Evolutionary conservation across 2,113 vertebrate species (phyloP).

Genomic region (Sinocyclocheilus maitianheensis): DNA sequence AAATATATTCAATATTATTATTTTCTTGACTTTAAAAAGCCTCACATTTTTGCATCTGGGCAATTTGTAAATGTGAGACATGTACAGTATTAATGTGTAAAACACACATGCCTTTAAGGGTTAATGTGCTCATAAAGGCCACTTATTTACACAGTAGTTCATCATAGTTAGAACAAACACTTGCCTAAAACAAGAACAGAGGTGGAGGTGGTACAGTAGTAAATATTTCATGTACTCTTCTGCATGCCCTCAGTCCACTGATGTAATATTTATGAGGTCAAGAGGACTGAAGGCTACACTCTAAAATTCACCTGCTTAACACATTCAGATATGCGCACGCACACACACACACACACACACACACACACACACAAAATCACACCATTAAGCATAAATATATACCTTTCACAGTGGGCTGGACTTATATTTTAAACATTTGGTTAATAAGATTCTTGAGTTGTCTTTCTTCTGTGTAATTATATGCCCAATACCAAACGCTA

Average conservation of each 20-base stretch:
- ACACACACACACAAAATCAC: neutral
- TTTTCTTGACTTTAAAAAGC: neutral
- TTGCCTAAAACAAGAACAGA: slow-evolving; percentile 27
- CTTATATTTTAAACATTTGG: neutral
- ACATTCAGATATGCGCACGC: slow-evolving; percentile 33
- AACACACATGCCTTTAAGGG: neutral
- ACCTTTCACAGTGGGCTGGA: neutral
- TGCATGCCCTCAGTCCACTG: slow-evolving; percentile 53
- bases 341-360: slow-evolving; percentile 16
- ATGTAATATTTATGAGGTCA: slow-evolving; percentile 70
- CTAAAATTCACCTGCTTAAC: slow-evolving; percentile 48
- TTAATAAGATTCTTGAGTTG: neutral
- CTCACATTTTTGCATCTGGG: neutral
- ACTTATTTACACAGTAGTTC: neutral
- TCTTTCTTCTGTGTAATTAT: neutral
- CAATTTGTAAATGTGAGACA: neutral
- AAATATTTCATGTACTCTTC: slow-evolving; percentile 70
- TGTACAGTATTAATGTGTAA: neutral
- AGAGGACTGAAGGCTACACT: slow-evolving; percentile 52
- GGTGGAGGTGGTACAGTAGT: slow-evolving; percentile 52
- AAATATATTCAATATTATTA: neutral
- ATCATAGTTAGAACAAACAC: slow-evolving; percentile 24
- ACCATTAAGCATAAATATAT: slow-evolving; percentile 3
- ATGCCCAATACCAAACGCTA: neutral
- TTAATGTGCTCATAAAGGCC: neutral